These are phyloP conservation scores for Marronus borbonicus DNA, from an alignment of 2,888 invertebrate genomes.

Conservation along the genomic window DNA sequence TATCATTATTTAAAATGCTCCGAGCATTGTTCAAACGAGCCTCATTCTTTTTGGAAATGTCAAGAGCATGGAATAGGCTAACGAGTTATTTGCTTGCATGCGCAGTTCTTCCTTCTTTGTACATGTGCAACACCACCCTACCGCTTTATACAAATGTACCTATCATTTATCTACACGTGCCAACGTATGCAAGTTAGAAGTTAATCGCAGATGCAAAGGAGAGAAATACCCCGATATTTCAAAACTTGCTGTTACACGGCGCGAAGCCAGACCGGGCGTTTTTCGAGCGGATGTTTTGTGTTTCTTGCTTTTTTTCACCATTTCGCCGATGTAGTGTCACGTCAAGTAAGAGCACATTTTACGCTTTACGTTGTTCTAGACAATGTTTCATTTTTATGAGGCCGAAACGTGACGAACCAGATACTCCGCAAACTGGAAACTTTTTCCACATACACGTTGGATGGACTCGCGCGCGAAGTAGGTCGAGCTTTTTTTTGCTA, in stretches of 20 bases:
- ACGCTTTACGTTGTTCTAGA: slow-evolving; percentile 26
- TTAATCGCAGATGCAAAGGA: neutral
- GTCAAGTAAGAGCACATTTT: slow-evolving; percentile 30
- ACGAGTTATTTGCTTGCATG: no score
- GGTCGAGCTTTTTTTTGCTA: slow-evolving; percentile 6
- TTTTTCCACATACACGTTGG: slow-evolving; percentile 4
- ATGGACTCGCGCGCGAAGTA: slow-evolving; percentile 7
- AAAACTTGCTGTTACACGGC: slow-evolving; percentile 11
- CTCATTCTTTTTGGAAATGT: no score
- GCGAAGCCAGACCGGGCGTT: neutral
- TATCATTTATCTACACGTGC: neutral
- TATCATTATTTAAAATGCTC: no score
- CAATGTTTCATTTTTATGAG: slow-evolving; percentile 44
- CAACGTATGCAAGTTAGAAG: neutral
- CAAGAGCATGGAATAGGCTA: no score
- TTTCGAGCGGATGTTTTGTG: neutral
- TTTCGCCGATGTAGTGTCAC: neutral
- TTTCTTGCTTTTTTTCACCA: slow-evolving; percentile 1
- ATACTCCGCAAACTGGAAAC: slow-evolving; percentile 28
- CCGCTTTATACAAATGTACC: neutral
- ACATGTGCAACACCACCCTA: no score
- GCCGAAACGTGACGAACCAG: slow-evolving; percentile 29
- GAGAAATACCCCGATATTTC: slow-evolving; percentile 16
- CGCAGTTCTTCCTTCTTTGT: no score
- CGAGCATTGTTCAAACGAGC: no score